Evolutionary conservation across 2,888 invertebrate genomes (phyloP).

Genomic region (Acronicta psi): DNA sequence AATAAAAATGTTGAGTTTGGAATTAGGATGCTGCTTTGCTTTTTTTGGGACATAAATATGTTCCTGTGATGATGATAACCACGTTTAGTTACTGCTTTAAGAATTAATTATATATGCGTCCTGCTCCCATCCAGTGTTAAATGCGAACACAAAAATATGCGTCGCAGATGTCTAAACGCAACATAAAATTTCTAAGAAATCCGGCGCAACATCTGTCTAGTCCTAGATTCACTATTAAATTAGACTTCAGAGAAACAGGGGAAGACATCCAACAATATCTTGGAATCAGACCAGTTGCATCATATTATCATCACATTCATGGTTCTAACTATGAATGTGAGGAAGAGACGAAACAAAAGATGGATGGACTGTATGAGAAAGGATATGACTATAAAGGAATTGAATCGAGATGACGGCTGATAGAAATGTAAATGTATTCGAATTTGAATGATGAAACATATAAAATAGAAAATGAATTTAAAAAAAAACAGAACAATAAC

Average conservation of each 20-base stretch:
- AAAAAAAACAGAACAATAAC: no score
- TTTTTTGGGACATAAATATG: conserved; percentile 6
- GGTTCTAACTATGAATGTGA: no score
- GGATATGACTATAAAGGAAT: no score
- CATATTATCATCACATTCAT: no score
- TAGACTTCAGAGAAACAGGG: conserved; percentile 18
- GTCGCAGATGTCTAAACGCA: conserved; percentile 19
- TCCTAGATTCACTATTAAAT: conserved; percentile 25
- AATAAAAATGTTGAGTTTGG: conserved; percentile 20
- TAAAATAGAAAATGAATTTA: no score
- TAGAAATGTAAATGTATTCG: no score
- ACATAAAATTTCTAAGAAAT: conserved; percentile 31
- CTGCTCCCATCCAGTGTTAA: background rate
- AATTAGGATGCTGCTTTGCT: conserved; percentile 30
- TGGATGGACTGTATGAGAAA: no score
- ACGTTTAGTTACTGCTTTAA: background rate
- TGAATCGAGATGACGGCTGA: no score
- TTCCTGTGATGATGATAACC: background rate
- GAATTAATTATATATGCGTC: background rate
- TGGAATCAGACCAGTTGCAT: background rate
- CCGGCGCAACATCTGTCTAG: conserved; percentile 40
- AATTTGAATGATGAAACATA: no score
- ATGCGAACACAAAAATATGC: conserved; percentile 10
- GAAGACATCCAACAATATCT: conserved; percentile 5
- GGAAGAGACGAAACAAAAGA: no score